A percentile compares a stretch with the other conserved stretches of the same genome.
Conservation (phyloP, 1,140 invertebrate species). For the Hypsibius dujardini region DNA sequence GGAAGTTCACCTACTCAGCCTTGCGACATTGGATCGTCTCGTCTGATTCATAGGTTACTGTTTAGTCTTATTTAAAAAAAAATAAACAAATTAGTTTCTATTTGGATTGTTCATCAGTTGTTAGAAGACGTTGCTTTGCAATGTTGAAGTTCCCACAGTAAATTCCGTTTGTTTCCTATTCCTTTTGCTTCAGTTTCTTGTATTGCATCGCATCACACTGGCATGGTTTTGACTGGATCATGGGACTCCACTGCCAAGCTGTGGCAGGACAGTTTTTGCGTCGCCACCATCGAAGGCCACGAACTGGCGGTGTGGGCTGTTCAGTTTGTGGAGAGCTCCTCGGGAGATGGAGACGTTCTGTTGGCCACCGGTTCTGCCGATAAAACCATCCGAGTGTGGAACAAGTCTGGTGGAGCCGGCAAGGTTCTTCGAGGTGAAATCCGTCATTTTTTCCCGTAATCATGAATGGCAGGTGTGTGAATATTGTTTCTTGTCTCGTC, state of each 20-base stretch:
- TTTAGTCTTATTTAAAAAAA: not conserved
- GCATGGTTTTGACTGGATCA: constrained; percentile 55
- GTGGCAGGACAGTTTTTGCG: constrained; percentile 44
- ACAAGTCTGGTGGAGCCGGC: constrained; percentile 33
- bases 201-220: constrained; percentile 40
- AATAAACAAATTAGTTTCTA: no score
- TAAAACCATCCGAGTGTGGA: constrained; percentile 69
- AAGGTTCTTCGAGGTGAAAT: constrained; percentile 31
- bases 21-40: not conserved
- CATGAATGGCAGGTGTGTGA: not conserved
- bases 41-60: constrained; percentile 17
- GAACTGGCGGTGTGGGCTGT: constrained; percentile 67
- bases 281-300: constrained; percentile 39
- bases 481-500: constrained; percentile 25
- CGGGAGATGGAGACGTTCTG: constrained; percentile 43
- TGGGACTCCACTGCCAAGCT: constrained; percentile 72
- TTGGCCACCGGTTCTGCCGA: constrained; percentile 68
- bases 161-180: no score
- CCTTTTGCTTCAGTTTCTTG: no score
- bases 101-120: no score
- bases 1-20: not conserved
- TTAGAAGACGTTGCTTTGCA: no score
- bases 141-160: no score
- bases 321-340: constrained; percentile 33
- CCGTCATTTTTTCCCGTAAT: constrained; percentile 20